Conservation (phyloP, 2,113 vertebrate species). For the Ellobius talpinus region DNA sequence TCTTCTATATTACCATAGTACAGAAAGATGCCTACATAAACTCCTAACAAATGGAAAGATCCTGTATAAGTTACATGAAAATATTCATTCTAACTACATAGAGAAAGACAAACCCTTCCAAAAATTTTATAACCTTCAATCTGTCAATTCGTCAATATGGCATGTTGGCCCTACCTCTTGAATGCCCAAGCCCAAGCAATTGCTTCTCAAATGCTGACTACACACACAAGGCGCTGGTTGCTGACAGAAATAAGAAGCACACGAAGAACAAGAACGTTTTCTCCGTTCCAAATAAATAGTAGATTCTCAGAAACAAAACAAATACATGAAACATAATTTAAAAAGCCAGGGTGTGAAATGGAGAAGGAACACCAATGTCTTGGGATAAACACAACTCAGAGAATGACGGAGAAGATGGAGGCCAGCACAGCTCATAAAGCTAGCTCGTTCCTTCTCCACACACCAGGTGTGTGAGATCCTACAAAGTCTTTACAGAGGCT, state of each 20-base stretch:
- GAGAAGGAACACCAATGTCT: not conserved
- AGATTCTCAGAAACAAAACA: conserved; percentile 38
- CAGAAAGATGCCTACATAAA: not conserved
- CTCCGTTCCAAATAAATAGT: not conserved
- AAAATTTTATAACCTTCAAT: not conserved
- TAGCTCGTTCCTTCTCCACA: not conserved
- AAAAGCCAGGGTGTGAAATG: not conserved
- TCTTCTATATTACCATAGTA: not conserved
- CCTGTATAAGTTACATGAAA: not conserved
- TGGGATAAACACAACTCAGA: not conserved
- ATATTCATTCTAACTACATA: not conserved
- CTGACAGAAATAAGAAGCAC: not conserved
- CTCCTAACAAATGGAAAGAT: not conserved
- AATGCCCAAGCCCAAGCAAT: not conserved
- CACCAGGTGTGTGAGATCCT: fast-evolving
- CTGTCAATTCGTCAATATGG: not conserved
- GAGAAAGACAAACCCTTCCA: not conserved
- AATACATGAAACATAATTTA: not conserved
- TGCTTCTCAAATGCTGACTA: not conserved
- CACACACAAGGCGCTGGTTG: not conserved
- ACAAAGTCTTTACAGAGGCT: not conserved
- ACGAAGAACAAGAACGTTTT: not conserved
- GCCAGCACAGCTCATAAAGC: not conserved
- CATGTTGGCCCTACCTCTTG: not conserved
- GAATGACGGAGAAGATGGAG: not conserved